Percentiles rank a stretch among this genome's conserved stretches.
phyloP scores from a whole-genome alignment of 2,113 vertebrate genomes.

The Malurus elegans region DNA sequence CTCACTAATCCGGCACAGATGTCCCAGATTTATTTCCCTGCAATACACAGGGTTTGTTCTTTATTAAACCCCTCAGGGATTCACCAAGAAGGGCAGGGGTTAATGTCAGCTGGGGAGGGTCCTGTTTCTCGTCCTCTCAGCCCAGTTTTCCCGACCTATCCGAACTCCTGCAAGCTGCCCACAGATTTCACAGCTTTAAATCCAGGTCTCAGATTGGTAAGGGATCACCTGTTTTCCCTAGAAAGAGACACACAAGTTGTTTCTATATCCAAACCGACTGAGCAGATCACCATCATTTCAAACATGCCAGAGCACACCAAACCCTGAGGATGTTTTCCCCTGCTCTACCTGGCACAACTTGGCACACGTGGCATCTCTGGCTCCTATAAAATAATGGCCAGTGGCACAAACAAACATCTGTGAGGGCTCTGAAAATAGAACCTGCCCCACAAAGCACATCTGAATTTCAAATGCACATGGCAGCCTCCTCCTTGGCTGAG shows the following conservation, averaged over 20 bases:
- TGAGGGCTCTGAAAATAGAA: neutral
- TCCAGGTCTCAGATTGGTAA: neutral
- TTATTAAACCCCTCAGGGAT: neutral
- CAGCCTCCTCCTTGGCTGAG: neutral
- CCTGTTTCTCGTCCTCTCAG: neutral
- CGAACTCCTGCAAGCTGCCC: neutral
- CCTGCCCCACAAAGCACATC: neutral
- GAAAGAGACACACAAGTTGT: neutral
- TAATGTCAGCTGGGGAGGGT: neutral
- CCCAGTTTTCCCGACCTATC: neutral
- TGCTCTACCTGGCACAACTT: neutral
- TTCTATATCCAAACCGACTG: neutral
- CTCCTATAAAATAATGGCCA: neutral
- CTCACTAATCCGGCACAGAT: neutral
- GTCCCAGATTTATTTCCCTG: neutral
- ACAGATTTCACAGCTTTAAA: neutral
- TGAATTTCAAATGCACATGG: neutral
- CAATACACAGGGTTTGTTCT: neutral
- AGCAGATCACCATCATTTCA: neutral
- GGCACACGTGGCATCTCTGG: fast-evolving
- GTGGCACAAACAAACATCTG: neutral
- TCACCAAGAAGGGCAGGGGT: neutral
- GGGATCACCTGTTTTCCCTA: neutral
- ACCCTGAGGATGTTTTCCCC: neutral
- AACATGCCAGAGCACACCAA: neutral